phyloP scores from a whole-genome alignment of 2,888 invertebrate genomes.

The Drosophila niveifrons region DNA sequence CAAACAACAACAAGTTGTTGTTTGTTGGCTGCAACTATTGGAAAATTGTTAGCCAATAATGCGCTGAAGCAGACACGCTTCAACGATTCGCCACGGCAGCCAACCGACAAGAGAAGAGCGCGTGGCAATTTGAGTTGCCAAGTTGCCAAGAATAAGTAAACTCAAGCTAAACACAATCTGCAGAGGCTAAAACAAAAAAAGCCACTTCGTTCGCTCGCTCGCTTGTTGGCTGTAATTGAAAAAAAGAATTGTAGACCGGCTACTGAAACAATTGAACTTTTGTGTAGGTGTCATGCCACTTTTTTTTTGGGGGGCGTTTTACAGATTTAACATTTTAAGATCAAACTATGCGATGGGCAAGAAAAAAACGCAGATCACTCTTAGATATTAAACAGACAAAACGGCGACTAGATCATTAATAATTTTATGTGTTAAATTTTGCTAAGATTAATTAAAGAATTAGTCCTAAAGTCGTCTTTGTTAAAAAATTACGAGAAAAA shows the following conservation, averaged over 20 bases:
- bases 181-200: background rate
- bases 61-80: constrained; percentile 70
- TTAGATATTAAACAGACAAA: too few species aligned
- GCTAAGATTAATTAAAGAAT: too few species aligned
- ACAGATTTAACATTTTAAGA: background rate
- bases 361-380: too few species aligned
- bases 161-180: background rate
- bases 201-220: constrained; percentile 1
- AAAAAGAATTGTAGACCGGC: constrained; percentile 16
- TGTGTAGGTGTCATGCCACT: background rate
- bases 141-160: constrained; percentile 28
- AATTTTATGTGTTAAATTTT: too few species aligned
- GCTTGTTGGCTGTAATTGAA: constrained; percentile 41
- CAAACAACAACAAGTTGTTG: constrained; percentile 40
- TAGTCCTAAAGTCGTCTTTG: too few species aligned
- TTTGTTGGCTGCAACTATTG: constrained; percentile 56
- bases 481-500: too few species aligned
- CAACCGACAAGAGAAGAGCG: constrained; percentile 36
- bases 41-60: constrained; percentile 75
- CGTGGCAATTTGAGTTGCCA: constrained; percentile 42
- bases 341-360: background rate
- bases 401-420: too few species aligned
- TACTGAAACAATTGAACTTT: constrained; percentile 2
- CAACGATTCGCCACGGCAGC: constrained; percentile 65
- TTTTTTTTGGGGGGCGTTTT: background rate